phyloP scores from a whole-genome alignment of 2,113 vertebrate species.

The Gnathonemus echidnorhynchus region DNA sequence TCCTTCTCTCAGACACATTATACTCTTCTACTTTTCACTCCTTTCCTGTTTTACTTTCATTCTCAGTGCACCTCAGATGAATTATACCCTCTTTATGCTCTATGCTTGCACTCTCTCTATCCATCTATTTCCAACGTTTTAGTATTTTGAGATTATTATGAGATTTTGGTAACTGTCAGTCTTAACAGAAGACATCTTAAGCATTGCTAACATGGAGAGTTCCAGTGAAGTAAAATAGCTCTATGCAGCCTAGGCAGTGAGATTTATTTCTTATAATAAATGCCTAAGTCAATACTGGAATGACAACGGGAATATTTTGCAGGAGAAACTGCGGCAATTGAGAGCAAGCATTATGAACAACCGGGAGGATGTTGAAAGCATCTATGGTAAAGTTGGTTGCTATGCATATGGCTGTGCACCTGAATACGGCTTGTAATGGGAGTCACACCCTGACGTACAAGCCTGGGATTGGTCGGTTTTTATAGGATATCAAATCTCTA shows the following conservation, averaged over 20 bases:
- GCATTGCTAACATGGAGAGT: neutral
- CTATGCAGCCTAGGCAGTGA: neutral
- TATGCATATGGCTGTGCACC: neutral
- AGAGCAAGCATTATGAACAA: conserved; percentile 39
- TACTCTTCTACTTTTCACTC: neutral
- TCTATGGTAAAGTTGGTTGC: conserved; percentile 50
- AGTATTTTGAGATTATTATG: neutral
- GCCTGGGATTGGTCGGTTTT: neutral
- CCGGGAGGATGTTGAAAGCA: conserved; percentile 37
- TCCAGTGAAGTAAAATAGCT: neutral
- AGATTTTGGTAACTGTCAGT: neutral
- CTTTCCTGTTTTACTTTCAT: neutral
- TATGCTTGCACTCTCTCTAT: neutral
- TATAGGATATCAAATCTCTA: neutral
- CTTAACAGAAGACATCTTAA: neutral
- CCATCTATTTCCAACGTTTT: neutral
- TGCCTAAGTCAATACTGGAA: no score
- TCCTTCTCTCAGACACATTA: neutral
- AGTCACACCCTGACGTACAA: neutral
- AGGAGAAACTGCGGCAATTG: conserved; percentile 52
- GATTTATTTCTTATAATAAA: neutral
- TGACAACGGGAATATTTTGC: conserved; percentile 5
- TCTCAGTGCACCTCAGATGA: neutral
- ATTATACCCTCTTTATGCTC: neutral
- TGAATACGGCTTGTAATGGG: neutral